Conservation (phyloP, 1,140 invertebrate species). For the Drosophila pseudoobscura region DNA sequence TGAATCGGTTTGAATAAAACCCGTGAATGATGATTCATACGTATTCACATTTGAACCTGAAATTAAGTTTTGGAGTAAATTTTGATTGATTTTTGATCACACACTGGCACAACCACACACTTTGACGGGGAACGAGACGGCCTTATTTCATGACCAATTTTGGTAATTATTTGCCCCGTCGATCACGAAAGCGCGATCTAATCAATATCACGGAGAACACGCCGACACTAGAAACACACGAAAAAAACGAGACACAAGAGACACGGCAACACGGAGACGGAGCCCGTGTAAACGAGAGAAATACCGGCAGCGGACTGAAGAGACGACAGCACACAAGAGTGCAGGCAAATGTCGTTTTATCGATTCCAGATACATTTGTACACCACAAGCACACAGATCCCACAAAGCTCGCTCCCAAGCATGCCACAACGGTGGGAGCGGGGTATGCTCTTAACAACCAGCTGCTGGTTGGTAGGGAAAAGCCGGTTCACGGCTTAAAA, state of each 20-base stretch:
- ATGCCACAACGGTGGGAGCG: not conserved
- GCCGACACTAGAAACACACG: conserved; percentile 21
- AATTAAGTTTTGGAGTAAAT: conserved; percentile 1
- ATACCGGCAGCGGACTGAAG: conserved; percentile 67
- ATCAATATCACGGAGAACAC: conserved; percentile 56
- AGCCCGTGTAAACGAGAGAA: conserved; percentile 21
- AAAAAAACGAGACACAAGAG: conserved; percentile 1
- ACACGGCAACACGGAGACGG: not conserved
- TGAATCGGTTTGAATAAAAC: conserved; percentile 5
- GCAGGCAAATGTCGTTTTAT: conserved; percentile 62
- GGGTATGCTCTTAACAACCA: conserved; percentile 50
- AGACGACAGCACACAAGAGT: conserved; percentile 34
- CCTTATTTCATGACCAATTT: conserved; percentile 55
- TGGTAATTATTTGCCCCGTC: conserved; percentile 43
- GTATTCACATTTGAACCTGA: conserved; percentile 1
- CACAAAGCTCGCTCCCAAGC: not conserved
- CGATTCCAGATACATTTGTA: conserved; percentile 73
- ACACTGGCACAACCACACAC: conserved; percentile 18
- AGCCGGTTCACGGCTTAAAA: conserved; percentile 66
- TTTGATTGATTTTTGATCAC: conserved; percentile 37
- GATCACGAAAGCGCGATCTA: conserved; percentile 42
- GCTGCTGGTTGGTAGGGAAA: conserved; percentile 35
- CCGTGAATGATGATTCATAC: conserved; percentile 20
- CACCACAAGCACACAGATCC: not conserved
- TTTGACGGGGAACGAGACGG: not conserved